These are phyloP conservation scores for Phoeniculus purpureus DNA, from an alignment of 2,797 vertebrate genomes.

Conservation along the genomic window DNA sequence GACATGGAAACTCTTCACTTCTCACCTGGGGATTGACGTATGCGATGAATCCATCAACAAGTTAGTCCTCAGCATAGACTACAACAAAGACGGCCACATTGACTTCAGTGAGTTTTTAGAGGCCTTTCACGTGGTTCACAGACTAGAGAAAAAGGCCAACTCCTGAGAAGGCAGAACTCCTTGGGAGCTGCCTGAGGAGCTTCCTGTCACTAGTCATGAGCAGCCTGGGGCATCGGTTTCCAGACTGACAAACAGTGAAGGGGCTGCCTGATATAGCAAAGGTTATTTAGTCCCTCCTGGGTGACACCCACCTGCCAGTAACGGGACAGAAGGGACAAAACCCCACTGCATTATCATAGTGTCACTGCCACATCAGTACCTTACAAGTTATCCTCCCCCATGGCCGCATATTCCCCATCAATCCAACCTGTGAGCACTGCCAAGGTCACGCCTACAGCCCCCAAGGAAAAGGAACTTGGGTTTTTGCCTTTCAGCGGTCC, in stretches of 20 bases:
- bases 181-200: neutral
- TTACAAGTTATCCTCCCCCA: neutral
- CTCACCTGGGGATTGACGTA: conserved; percentile 84
- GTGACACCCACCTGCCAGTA: neutral
- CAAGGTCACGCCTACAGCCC: neutral
- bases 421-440: neutral
- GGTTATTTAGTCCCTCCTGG: neutral
- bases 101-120: conserved; percentile 97
- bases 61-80: conserved; percentile 89
- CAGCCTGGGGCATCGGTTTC: neutral
- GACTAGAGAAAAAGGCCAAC: conserved; percentile 82
- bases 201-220: neutral
- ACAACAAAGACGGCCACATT: conserved; percentile 95
- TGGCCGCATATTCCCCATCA: neutral
- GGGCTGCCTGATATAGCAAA: neutral
- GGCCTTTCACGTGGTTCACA: conserved; percentile 93
- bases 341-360: neutral
- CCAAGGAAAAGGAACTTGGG: neutral
- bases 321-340: neutral
- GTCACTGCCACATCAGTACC: neutral
- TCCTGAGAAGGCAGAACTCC: conserved; percentile 28
- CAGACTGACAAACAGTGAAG: neutral
- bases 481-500: neutral
- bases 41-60: conserved; percentile 85
- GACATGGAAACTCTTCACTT: conserved; percentile 91